These are phyloP conservation scores for Toxotes lorentzi DNA, from an alignment of 2,797 vertebrate species.

Conservation along the genomic window DNA sequence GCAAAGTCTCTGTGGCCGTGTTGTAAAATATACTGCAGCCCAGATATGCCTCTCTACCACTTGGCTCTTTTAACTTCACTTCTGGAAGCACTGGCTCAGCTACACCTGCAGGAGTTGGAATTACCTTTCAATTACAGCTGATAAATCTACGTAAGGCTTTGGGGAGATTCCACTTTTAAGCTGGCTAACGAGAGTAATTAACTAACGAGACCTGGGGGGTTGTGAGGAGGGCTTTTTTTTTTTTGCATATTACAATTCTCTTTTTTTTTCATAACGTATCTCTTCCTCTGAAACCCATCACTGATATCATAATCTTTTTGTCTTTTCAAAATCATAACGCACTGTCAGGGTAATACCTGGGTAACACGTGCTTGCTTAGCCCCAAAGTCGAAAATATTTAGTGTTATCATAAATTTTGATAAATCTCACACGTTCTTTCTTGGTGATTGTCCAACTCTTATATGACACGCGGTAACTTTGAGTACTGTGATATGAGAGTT, in stretches of 20 bases:
- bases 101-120: slow-evolving; percentile 73
- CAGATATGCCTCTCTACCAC: slow-evolving; percentile 33
- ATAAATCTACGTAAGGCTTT: slow-evolving; percentile 77
- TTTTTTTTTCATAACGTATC: slow-evolving; percentile 32
- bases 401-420: slow-evolving; percentile 47
- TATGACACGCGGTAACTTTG: slow-evolving; percentile 1
- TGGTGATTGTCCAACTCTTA: neutral
- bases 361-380: slow-evolving; percentile 12
- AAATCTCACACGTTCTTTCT: slow-evolving; percentile 38
- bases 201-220: slow-evolving; percentile 68
- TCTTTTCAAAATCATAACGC: slow-evolving; percentile 20
- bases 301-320: slow-evolving; percentile 33
- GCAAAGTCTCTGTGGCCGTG: slow-evolving; percentile 45
- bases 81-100: slow-evolving; percentile 53
- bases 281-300: slow-evolving; percentile 46
- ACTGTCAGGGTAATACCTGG: neutral
- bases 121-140: slow-evolving; percentile 80
- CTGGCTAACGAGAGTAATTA: slow-evolving; percentile 80
- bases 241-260: slow-evolving; percentile 34
- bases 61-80: slow-evolving; percentile 56
- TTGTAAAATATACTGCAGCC: slow-evolving; percentile 32
- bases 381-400: slow-evolving; percentile 26
- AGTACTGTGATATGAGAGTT: slow-evolving; percentile 34
- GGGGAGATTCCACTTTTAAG: slow-evolving; percentile 78
- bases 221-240: slow-evolving; percentile 34